Evolutionary conservation across 2,888 invertebrate genomes (phyloP).

Genomic region (Philereme transversata): DNA sequence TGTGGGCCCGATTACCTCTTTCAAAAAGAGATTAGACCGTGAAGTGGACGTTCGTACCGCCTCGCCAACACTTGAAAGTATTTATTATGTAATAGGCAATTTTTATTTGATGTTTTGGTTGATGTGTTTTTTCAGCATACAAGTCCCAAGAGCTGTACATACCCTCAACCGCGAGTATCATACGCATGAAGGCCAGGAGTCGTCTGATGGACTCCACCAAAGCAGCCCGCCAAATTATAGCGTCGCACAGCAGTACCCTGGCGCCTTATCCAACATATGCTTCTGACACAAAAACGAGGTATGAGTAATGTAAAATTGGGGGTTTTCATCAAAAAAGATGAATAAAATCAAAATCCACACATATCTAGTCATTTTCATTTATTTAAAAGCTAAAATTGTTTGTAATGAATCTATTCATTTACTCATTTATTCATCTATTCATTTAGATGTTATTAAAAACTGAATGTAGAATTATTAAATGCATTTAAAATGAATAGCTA

Average conservation of each 20-base stretch:
- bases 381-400: background rate
- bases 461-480: no score
- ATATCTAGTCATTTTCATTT: background rate
- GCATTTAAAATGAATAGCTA: no score
- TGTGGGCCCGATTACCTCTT: no score
- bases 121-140: slow-evolving; percentile 49
- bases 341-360: background rate
- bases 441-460: no score
- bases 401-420: no score
- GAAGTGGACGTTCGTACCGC: no score
- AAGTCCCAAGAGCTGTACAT: slow-evolving; percentile 82
- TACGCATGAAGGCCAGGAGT: slow-evolving; percentile 84
- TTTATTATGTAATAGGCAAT: no score
- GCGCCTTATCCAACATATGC: slow-evolving; percentile 53
- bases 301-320: slow-evolving; percentile 2
- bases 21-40: no score
- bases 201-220: slow-evolving; percentile 85
- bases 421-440: no score
- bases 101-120: no score
- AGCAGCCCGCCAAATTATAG: slow-evolving; percentile 85
- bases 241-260: slow-evolving; percentile 74
- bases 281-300: slow-evolving; percentile 34
- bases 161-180: slow-evolving; percentile 81
- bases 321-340: no score
- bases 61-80: no score